Conservation (phyloP, 2,113 vertebrate species). For the Craseonycteris thonglongyai region DNA sequence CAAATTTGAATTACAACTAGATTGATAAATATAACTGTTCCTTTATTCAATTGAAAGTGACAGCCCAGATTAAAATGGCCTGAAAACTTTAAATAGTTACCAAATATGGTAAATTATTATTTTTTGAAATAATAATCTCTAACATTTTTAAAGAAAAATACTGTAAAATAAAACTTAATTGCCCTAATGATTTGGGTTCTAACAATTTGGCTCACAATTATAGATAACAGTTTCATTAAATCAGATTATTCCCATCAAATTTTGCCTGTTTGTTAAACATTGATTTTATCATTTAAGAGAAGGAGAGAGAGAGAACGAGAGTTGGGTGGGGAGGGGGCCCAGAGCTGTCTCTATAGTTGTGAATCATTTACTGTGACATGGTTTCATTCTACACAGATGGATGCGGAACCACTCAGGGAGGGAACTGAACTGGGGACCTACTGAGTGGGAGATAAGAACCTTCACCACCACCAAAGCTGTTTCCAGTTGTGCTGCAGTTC, state of each 20-base stretch:
- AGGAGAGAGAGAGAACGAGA: no score
- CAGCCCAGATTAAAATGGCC: neutral
- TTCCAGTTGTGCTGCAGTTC: no score
- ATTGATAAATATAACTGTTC: slow-evolving; percentile 16
- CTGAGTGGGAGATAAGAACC: no score
- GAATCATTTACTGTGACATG: no score
- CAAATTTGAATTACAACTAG: neutral
- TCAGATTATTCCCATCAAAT: neutral
- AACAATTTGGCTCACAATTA: neutral
- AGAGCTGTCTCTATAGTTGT: no score
- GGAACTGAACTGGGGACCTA: no score
- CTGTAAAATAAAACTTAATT: neutral
- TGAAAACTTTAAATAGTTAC: neutral
- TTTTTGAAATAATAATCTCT: neutral
- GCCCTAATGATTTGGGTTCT: neutral
- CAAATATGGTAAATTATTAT: neutral
- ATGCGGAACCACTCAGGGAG: no score
- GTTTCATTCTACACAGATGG: no score
- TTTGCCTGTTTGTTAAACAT: neutral
- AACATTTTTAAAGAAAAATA: neutral
- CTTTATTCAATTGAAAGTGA: neutral
- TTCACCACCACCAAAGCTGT: no score
- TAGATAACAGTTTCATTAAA: neutral
- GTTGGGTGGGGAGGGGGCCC: no score
- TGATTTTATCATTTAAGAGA: no score